Evolutionary conservation across 2,113 vertebrate genomes (phyloP).

Genomic region (Genyomyrus donnyi): DNA sequence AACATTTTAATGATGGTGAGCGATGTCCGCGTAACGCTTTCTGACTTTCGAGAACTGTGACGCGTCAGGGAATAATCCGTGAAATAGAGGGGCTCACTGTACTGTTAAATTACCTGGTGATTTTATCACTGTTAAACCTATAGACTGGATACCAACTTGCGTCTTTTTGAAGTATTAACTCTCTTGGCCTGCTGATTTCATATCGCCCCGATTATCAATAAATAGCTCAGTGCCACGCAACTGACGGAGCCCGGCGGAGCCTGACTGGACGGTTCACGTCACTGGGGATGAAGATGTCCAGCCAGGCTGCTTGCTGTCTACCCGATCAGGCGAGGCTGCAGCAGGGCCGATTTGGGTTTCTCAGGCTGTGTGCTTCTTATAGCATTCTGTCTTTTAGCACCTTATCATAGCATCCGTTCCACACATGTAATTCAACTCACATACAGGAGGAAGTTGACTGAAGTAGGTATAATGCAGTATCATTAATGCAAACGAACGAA

Average conservation of each 20-base stretch:
- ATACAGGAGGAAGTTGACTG: neutral
- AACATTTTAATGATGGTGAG: too few species aligned
- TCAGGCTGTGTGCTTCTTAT: neutral
- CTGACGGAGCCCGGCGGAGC: neutral
- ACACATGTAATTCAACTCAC: neutral
- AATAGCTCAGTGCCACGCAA: neutral
- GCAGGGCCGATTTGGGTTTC: neutral
- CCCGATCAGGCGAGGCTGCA: neutral
- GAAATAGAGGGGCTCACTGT: too few species aligned
- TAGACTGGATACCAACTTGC: neutral
- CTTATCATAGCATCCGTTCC: neutral
- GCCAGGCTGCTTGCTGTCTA: neutral
- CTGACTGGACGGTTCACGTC: neutral
- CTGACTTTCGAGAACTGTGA: too few species aligned
- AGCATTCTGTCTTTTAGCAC: neutral
- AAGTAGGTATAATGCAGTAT: neutral
- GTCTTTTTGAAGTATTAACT: neutral
- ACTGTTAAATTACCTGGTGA: neutral
- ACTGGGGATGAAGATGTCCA: neutral
- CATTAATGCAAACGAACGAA: neutral
- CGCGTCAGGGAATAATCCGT: too few species aligned
- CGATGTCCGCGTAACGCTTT: too few species aligned
- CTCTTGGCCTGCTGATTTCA: neutral
- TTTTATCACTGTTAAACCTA: neutral
- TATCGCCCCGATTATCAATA: neutral